Evolutionary conservation across 2,797 vertebrate genomes (phyloP).

Genomic region (Orientallactaga sibirica): DNA sequence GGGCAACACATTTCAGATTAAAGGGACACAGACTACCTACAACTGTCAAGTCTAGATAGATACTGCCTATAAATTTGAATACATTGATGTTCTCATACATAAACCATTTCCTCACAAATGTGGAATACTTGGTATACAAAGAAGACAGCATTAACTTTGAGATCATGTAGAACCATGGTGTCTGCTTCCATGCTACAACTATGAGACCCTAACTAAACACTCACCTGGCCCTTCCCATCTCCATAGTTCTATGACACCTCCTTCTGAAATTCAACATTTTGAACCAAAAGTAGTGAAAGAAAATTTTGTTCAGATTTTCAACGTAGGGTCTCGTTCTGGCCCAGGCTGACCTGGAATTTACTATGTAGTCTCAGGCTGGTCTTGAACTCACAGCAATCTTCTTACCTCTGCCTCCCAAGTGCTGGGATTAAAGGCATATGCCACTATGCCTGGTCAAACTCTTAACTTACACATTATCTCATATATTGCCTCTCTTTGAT

Average conservation of each 20-base stretch:
- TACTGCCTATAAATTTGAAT: not conserved
- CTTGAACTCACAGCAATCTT: too few relatives aligned
- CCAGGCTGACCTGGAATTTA: too few relatives aligned
- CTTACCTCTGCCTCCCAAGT: too few relatives aligned
- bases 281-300: not conserved
- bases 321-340: too few relatives aligned
- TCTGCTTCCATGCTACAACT: not conserved
- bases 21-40: conserved; percentile 10
- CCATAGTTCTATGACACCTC: not conserved
- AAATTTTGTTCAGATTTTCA: too few relatives aligned
- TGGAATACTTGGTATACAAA: conserved; percentile 27
- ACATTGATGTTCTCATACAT: not conserved
- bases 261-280: not conserved
- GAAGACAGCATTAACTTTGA: not conserved
- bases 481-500: not conserved
- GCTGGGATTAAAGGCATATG: too few relatives aligned
- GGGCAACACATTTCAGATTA: conserved; percentile 38
- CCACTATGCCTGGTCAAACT: not conserved
- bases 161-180: not conserved
- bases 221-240: not conserved
- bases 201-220: not conserved
- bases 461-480: conserved; percentile 40
- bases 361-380: too few relatives aligned
- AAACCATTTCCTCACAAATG: conserved; percentile 20
- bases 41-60: not conserved